These are phyloP conservation scores for Pangasius djambal DNA, from an alignment of 2,797 vertebrate genomes.

Conservation along the genomic window DNA sequence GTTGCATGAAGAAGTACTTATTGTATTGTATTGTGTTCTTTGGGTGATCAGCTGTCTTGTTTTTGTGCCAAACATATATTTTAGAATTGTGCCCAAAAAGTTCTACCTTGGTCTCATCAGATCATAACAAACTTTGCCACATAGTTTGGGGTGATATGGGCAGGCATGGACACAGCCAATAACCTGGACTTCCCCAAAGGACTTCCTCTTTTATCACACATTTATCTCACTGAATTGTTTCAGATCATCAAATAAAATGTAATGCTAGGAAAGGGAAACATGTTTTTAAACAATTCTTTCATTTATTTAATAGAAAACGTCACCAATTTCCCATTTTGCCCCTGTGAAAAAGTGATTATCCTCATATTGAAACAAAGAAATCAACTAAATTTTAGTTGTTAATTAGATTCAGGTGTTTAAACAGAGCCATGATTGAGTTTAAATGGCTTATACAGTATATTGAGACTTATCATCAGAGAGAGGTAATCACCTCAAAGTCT, in stretches of 20 bases:
- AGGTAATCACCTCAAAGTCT: background rate
- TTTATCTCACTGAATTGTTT: background rate
- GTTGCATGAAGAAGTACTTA: no score
- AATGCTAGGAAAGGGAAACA: background rate
- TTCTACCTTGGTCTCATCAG: background rate
- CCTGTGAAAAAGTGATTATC: background rate
- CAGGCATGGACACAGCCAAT: no score
- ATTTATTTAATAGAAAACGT: background rate
- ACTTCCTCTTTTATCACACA: no score
- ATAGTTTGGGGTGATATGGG: background rate
- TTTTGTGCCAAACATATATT: background rate
- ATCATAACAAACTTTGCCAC: background rate
- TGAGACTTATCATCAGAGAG: background rate
- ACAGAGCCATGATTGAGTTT: background rate
- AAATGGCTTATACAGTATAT: background rate
- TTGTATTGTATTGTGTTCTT: background rate
- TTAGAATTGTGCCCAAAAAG: background rate
- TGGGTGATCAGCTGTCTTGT: background rate
- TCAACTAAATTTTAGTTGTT: no score
- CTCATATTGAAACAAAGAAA: no score
- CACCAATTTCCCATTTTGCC: background rate
- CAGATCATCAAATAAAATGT: background rate
- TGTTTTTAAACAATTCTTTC: no score
- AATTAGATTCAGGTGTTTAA: background rate
- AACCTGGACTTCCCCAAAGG: background rate